Conservation (phyloP, 2,888 invertebrate genomes). For the Ptycholaimellus sp. region DNA sequence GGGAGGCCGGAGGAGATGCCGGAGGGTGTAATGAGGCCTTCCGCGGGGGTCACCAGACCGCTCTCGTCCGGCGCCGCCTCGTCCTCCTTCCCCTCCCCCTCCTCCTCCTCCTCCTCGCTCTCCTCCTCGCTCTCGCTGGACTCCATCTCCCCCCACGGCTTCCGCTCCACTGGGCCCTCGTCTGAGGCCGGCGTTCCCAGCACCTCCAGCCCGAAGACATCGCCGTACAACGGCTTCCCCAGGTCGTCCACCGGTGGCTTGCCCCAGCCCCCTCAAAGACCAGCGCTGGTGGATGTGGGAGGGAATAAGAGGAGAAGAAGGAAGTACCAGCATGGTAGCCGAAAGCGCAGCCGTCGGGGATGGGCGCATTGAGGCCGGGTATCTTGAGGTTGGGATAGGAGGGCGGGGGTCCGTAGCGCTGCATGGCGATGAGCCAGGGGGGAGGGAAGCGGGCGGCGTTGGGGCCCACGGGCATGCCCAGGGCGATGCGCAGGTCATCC, state of each 20-base stretch:
- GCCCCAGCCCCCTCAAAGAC: slow-evolving; percentile 47
- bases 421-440: slow-evolving; percentile 88
- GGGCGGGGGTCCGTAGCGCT: slow-evolving; percentile 92
- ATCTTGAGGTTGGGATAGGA: slow-evolving; percentile 95
- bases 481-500: slow-evolving; percentile 74
- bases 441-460: slow-evolving; percentile 44
- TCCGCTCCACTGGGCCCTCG: slow-evolving; percentile 70
- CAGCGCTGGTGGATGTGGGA: slow-evolving; percentile 5
- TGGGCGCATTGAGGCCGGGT: slow-evolving; percentile 86
- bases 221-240: slow-evolving; percentile 89
- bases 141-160: slow-evolving; percentile 87
- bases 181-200: slow-evolving; percentile 33
- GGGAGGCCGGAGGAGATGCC: slow-evolving; percentile 20
- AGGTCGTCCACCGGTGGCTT: slow-evolving; percentile 97
- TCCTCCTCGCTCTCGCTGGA: slow-evolving; percentile 56
- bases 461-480: slow-evolving; percentile 95
- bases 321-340: slow-evolving; percentile 89
- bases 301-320: background rate
- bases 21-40: slow-evolving; percentile 13
- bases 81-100: slow-evolving; percentile 15
- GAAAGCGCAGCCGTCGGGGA: slow-evolving; percentile 77
- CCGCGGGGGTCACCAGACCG: slow-evolving; percentile 11
- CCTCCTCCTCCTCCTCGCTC: slow-evolving; percentile 27
- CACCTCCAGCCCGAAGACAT: slow-evolving; percentile 63
- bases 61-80: slow-evolving; percentile 11